Conservation (phyloP, 2,113 vertebrate genomes). For the Numida meleagris region DNA sequence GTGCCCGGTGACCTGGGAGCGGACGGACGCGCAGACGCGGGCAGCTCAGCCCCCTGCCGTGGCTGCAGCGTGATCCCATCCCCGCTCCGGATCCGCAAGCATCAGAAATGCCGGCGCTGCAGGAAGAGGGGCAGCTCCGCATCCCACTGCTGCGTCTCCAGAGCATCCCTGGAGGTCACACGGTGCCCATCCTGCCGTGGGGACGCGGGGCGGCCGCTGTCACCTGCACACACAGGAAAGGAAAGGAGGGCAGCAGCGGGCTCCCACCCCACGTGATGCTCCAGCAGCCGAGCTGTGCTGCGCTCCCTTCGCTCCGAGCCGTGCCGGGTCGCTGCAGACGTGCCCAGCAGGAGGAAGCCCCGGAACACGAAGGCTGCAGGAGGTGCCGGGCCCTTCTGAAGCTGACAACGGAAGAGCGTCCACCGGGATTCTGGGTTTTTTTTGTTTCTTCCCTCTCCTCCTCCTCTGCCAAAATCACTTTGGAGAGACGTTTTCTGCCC, state of each 20-base stretch:
- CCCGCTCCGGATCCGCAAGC: accelerated
- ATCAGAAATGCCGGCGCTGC: accelerated
- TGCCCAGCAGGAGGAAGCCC: background rate
- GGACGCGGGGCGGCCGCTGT: background rate
- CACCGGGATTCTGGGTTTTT: background rate
- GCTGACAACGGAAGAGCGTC: background rate
- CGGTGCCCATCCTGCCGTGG: accelerated
- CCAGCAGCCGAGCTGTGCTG: background rate
- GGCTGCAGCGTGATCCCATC: background rate
- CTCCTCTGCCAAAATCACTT: background rate
- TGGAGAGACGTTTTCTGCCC: background rate
- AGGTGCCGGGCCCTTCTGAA: background rate
- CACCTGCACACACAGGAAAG: background rate
- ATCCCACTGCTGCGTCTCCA: background rate
- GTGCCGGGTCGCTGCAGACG: background rate
- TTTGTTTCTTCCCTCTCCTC: background rate
- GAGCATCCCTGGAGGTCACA: background rate
- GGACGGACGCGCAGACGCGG: accelerated
- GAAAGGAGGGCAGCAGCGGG: background rate
- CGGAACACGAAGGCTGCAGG: accelerated
- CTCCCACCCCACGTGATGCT: accelerated
- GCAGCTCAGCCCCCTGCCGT: accelerated
- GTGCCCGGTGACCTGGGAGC: background rate
- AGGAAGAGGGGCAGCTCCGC: background rate
- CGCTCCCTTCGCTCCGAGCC: accelerated